Evolutionary conservation across 2,797 vertebrate species (phyloP).

Genomic region (Odontamblyopus rebecca): DNA sequence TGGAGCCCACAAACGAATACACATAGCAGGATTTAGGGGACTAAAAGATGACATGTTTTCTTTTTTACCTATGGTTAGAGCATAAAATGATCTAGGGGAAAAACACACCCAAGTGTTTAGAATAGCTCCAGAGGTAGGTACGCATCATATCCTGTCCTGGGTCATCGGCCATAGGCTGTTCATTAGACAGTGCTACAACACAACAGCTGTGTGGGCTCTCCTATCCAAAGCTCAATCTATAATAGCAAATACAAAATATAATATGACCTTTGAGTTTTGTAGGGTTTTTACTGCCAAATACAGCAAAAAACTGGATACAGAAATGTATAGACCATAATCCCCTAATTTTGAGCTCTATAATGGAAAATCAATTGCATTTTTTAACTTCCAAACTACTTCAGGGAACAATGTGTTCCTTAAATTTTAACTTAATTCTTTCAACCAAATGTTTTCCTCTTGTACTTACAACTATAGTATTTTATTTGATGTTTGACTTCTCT

Average conservation of each 20-base stretch:
- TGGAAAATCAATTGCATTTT: background rate
- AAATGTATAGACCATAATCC: background rate
- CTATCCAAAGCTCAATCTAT: conserved; percentile 53
- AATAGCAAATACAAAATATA: conserved; percentile 15
- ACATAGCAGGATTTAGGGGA: conserved; percentile 29
- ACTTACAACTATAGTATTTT: conserved; percentile 12
- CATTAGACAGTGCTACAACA: conserved; percentile 52
- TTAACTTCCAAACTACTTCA: background rate
- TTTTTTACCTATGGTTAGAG: conserved; percentile 58
- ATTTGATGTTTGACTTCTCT: conserved; percentile 41
- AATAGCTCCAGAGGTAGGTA: conserved; percentile 70
- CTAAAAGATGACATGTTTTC: conserved; percentile 53
- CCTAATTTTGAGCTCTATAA: background rate
- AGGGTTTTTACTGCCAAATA: background rate
- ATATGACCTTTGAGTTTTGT: background rate
- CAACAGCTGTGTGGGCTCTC: conserved; percentile 52
- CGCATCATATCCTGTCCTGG: conserved; percentile 75
- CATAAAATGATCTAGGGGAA: conserved; percentile 62
- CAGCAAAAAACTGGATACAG: background rate
- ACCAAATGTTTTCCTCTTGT: conserved; percentile 30
- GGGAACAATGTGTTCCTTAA: background rate
- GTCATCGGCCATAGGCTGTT: conserved; percentile 65
- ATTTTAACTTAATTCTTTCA: conserved; percentile 14
- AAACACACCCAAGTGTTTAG: conserved; percentile 72
- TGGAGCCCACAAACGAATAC: conserved; percentile 30